Evolutionary conservation across 2,113 vertebrate genomes (phyloP).

Genomic region (Colossoma macropomum): DNA sequence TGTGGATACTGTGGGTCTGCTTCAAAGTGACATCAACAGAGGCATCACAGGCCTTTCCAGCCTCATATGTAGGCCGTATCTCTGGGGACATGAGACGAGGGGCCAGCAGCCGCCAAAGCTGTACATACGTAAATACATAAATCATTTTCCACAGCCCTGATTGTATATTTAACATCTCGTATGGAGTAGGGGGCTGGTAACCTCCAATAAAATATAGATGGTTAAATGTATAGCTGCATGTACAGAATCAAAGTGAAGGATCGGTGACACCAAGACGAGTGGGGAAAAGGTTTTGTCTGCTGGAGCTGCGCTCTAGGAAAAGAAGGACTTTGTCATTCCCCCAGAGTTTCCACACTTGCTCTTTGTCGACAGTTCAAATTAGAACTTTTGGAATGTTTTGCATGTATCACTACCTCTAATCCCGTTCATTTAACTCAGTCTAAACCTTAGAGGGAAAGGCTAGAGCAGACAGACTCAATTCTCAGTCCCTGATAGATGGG

Average conservation of each 20-base stretch:
- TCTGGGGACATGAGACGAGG: slow-evolving; percentile 43
- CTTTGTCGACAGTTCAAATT: no score
- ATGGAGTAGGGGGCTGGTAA: background rate
- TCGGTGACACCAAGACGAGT: background rate
- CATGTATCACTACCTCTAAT: no score
- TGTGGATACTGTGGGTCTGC: slow-evolving; percentile 21
- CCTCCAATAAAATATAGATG: background rate
- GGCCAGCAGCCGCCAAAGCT: slow-evolving; percentile 41
- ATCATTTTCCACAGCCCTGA: slow-evolving; percentile 55
- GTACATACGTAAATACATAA: slow-evolving; percentile 62
- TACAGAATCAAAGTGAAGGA: background rate
- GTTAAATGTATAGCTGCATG: background rate
- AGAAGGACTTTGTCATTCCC: no score
- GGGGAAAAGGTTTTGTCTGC: background rate
- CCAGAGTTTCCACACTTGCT: no score
- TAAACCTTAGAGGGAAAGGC: no score
- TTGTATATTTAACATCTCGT: slow-evolving; percentile 29
- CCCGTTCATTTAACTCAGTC: no score
- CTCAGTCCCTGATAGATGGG: background rate
- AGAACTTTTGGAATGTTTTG: no score
- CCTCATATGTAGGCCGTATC: slow-evolving; percentile 69
- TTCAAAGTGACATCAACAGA: slow-evolving; percentile 6
- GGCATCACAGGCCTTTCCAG: slow-evolving; percentile 13
- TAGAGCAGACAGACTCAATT: background rate
- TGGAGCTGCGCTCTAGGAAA: background rate